phyloP scores from a whole-genome alignment of 2,888 invertebrate species.

The Selenia dentaria region DNA sequence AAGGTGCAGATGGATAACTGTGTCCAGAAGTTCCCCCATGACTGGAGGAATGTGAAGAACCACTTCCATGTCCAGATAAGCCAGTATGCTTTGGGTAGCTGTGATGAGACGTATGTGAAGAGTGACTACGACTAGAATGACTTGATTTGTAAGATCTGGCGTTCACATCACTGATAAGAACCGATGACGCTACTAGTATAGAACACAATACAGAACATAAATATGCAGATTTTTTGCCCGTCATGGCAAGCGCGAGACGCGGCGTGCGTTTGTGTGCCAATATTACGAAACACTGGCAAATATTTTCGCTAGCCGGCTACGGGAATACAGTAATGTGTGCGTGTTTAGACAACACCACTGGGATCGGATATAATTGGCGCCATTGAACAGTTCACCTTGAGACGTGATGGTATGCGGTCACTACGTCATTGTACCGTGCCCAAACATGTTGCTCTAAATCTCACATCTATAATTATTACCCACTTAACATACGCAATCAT shows the following conservation, averaged over 20 bases:
- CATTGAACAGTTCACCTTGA: slow-evolving; percentile 12
- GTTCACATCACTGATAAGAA: slow-evolving; percentile 17
- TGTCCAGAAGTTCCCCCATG: neutral
- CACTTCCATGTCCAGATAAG: neutral
- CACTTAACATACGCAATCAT: neutral
- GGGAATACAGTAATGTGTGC: slow-evolving; percentile 5
- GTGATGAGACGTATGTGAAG: neutral
- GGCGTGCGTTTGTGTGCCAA: slow-evolving; percentile 6
- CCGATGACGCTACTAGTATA: slow-evolving; percentile 7
- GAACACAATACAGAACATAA: slow-evolving; percentile 13
- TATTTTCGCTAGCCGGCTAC: neutral
- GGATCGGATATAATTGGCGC: slow-evolving; percentile 12
- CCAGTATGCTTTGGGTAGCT: neutral
- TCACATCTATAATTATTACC: neutral
- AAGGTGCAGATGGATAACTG: slow-evolving; percentile 1
- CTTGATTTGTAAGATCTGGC: slow-evolving; percentile 7
- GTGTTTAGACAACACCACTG: slow-evolving; percentile 3
- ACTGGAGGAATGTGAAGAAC: too few relatives aligned
- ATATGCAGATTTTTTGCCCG: slow-evolving; percentile 5
- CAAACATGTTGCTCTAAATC: neutral
- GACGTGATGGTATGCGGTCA: slow-evolving; percentile 1
- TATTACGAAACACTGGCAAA: slow-evolving; percentile 9
- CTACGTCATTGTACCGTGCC: too few relatives aligned
- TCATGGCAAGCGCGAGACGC: slow-evolving; percentile 8
- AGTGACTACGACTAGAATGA: neutral